These are phyloP conservation scores for Heterodera schachtii DNA, from an alignment of 1,140 invertebrate species.

Conservation along the genomic window DNA sequence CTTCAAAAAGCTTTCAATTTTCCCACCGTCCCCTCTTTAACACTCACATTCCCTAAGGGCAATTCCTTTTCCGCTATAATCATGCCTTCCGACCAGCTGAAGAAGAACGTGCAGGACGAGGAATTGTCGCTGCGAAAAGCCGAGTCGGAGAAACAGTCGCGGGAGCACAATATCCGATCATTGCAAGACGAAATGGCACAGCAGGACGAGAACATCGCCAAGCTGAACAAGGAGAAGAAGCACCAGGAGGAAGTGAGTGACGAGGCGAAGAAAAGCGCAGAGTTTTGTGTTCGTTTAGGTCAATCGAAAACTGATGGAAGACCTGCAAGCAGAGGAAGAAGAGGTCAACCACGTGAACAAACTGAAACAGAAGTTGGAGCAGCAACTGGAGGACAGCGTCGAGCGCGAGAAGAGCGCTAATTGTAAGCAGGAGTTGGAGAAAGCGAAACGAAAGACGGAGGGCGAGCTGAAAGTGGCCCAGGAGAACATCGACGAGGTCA, in stretches of 20 bases:
- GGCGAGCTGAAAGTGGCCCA: slow-evolving; percentile 97
- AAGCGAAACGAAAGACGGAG: slow-evolving; percentile 85
- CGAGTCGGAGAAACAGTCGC: slow-evolving; percentile 62
- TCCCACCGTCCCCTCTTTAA: no score
- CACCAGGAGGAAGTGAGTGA: slow-evolving; percentile 78
- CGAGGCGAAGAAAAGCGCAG: no score
- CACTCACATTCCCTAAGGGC: no score
- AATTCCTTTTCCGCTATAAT: no score
- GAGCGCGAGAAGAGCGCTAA: slow-evolving; percentile 99
- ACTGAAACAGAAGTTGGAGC: slow-evolving; percentile 95
- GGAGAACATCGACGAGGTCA: slow-evolving; percentile 72
- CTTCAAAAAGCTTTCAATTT: no score
- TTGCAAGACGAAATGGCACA: slow-evolving; percentile 98
- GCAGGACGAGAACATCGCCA: slow-evolving; percentile 98
- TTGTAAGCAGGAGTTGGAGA: slow-evolving; percentile 93
- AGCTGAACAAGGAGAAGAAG: slow-evolving; percentile 99
- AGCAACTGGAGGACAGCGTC: slow-evolving; percentile 93
- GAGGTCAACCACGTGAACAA: slow-evolving; percentile 99
- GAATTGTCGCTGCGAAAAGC: slow-evolving; percentile 61
- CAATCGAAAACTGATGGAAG: slow-evolving; percentile 92
- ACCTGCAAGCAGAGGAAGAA: slow-evolving; percentile 94
- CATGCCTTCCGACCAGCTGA: slow-evolving; percentile 53
- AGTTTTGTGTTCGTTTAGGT: slow-evolving; percentile 62
- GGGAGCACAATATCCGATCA: slow-evolving; percentile 73
- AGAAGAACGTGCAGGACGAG: slow-evolving; percentile 62